phyloP scores from a whole-genome alignment of 1,140 invertebrate species.

The Pachypeltis micranthus region DNA sequence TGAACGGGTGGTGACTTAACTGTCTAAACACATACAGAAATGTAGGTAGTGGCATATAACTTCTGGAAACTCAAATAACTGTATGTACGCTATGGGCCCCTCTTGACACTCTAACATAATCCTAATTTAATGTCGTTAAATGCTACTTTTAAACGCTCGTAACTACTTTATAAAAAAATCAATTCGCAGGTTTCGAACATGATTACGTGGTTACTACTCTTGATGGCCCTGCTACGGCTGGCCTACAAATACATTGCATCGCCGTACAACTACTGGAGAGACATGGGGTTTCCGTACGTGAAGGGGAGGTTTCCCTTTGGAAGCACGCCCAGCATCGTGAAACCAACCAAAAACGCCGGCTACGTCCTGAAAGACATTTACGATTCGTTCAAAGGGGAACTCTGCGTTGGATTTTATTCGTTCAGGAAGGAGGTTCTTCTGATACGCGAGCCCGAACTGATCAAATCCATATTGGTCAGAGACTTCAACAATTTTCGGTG shows the following conservation, averaged over 20 bases:
- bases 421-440: conserved; percentile 37
- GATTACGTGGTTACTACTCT: too few relatives aligned
- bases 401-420: conserved; percentile 37
- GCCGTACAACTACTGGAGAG: conserved; percentile 35
- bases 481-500: conserved; percentile 39
- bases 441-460: conserved; percentile 39
- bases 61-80: too few relatives aligned
- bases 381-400: conserved; percentile 33
- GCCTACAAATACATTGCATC: conserved; percentile 33
- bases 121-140: too few relatives aligned
- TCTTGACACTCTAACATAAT: too few relatives aligned
- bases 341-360: conserved; percentile 22
- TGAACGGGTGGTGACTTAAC: too few relatives aligned
- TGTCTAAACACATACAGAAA: too few relatives aligned
- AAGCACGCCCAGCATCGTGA: neutral
- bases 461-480: conserved; percentile 38
- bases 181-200: too few relatives aligned
- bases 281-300: conserved; percentile 30
- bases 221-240: too few relatives aligned
- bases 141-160: too few relatives aligned
- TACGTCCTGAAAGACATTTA: conserved; percentile 32
- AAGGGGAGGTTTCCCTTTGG: conserved; percentile 18
- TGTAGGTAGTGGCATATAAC: too few relatives aligned
- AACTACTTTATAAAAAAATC: too few relatives aligned
- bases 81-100: too few relatives aligned